Evolutionary conservation across 2,797 vertebrate species (phyloP), one percentile per base, ranked within the genome.

Genomic region (Gobio occitaniae): DNA sequence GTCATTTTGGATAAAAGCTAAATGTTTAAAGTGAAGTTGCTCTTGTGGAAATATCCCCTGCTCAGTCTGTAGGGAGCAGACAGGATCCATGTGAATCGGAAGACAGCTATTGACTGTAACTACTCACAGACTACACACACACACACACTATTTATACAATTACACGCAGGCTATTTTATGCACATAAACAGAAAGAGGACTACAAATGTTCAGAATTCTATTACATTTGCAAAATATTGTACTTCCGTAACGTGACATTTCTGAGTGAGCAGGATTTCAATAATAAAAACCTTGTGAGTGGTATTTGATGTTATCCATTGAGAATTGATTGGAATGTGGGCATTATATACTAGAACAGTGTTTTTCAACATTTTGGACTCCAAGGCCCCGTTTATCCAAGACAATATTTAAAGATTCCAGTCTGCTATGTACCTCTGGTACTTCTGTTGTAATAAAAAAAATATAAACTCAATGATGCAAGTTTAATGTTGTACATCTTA

Each of bases 61-160:
- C 63, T 38, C 19, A 16, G 63, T 80, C 78, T 80, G 29, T 38
- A 78, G 41, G 16, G 41, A 78, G 76, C 56, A 47, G 38, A 12
- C 38, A 59, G 36, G 74, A 77, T 38, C 52, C 50, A 59, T 56
- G 12, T 41, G 12, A 76, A 76, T 25, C 17, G 4, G 19, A 41
- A 77, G 8, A 38, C 12, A 15, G 21, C 38, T 16, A 16, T 12
- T n/a, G 17, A 76, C 19, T 13, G n/a, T 29, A 65, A 32, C 61
- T 65, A 13, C 29, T 29, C 61, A 63, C 12, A 59, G 3, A 47
- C 71, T 41, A 71, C 21, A 71, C 12, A 25, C 41, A 36, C 36
- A 36, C 36, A 44, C 59, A 15, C 61, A 50, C 15, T 44, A 15
- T n/a, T 68, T 15, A 54, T 38, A 69, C 21, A 80, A 54, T 54